phyloP scores from a whole-genome alignment of 2,797 vertebrate species.

The Sebastes ruberrimus region DNA sequence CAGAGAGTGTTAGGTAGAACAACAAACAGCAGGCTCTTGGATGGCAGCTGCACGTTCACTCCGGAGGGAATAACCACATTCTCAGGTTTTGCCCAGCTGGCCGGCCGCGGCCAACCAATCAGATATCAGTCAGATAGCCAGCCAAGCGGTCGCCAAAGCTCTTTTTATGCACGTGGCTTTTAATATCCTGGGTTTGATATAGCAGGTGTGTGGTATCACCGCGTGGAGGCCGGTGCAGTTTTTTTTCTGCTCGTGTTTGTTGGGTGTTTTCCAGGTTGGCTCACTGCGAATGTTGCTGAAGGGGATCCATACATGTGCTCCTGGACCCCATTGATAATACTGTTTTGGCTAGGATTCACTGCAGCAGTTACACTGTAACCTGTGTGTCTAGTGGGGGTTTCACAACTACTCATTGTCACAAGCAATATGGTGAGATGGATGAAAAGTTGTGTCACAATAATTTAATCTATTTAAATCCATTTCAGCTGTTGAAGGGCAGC shows the following conservation, averaged over 20 bases:
- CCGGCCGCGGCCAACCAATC: conserved; percentile 3
- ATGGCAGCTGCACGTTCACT: conserved; percentile 58
- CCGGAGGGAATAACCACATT: conserved; percentile 24
- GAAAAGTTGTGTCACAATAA: background rate
- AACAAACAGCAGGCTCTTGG: conserved; percentile 55
- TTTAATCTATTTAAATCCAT: background rate
- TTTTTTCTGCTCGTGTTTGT: background rate
- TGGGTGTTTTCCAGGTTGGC: conserved; percentile 6
- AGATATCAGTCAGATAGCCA: conserved; percentile 1
- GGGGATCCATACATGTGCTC: background rate
- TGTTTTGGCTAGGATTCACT: background rate
- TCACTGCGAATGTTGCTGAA: conserved; percentile 27
- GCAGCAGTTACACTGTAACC: background rate
- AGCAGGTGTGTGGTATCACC: conserved; percentile 10
- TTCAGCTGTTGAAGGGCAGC: background rate
- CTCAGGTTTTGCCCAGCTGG: conserved; percentile 11
- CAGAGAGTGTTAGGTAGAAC: conserved; percentile 51
- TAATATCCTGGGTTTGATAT: conserved; percentile 27
- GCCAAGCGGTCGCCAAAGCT: background rate
- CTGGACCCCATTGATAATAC: background rate
- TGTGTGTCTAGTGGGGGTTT: background rate
- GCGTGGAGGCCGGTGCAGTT: background rate
- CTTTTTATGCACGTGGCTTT: background rate
- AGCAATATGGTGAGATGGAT: background rate
- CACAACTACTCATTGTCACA: background rate